Evolutionary conservation across 2,797 vertebrate genomes (phyloP).

Genomic region (Zenarchopterus dispar): DNA sequence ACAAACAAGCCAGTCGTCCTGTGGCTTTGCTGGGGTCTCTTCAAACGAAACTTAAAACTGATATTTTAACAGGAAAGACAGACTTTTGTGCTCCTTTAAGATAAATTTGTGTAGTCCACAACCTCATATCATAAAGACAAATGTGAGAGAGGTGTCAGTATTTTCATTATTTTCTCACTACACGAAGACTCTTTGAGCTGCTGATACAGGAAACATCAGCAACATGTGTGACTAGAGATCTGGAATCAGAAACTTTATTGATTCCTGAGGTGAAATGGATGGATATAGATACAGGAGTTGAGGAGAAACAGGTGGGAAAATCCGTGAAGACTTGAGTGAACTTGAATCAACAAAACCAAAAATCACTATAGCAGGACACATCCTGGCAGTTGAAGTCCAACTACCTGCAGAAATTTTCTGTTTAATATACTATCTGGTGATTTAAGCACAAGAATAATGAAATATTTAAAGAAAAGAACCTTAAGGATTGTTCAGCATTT

Average conservation of each 20-base stretch:
- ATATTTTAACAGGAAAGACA: too few relatives aligned
- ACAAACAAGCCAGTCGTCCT: too few relatives aligned
- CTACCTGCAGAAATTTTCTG: conserved; percentile 37
- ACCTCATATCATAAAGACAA: neutral
- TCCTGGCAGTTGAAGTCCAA: neutral
- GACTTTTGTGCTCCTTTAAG: too few relatives aligned
- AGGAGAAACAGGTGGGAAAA: too few relatives aligned
- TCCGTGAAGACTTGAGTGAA: too few relatives aligned
- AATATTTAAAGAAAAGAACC: conserved; percentile 49
- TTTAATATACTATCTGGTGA: conserved; percentile 41
- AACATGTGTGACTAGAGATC: too few relatives aligned
- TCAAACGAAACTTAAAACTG: too few relatives aligned
- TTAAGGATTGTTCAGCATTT: conserved; percentile 42
- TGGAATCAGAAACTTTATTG: too few relatives aligned
- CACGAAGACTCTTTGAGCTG: conserved; percentile 1
- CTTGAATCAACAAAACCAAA: too few relatives aligned
- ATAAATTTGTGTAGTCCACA: neutral
- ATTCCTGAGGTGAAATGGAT: neutral
- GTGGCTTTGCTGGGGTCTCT: too few relatives aligned
- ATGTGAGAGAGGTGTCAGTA: conserved; percentile 3
- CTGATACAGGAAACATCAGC: conserved; percentile 7
- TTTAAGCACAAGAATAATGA: conserved; percentile 39
- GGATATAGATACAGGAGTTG: too few relatives aligned
- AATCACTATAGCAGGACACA: neutral
- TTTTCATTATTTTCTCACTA: conserved; percentile 22